Percentiles rank a stretch among this genome's conserved stretches.
These are phyloP conservation scores for Helicoverpa zea DNA, from an alignment of 1,140 invertebrate genomes.

Conservation along the genomic window DNA sequence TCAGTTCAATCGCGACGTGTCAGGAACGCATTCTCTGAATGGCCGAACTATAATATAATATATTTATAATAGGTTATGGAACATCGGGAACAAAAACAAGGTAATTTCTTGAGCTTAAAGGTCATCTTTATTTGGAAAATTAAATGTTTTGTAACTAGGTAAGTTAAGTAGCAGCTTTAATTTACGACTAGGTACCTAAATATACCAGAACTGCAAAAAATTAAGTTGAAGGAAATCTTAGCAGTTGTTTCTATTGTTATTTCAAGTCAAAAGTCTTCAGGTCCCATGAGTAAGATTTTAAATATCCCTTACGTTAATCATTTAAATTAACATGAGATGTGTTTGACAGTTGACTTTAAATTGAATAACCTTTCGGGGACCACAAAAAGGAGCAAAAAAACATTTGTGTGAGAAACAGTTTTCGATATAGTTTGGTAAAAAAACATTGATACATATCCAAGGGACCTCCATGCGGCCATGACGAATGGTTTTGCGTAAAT, in stretches of 20 bases:
- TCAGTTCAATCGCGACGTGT: too few species aligned
- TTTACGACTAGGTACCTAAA: too few species aligned
- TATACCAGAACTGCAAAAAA: too few species aligned
- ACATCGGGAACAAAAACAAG: not conserved
- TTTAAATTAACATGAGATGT: not conserved
- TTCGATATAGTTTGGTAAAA: not conserved
- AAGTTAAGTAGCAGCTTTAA: too few species aligned
- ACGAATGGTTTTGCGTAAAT: conserved; percentile 50
- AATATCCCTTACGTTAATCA: not conserved
- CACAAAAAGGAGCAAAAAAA: not conserved
- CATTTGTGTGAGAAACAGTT: not conserved
- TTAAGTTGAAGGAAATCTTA: too few species aligned
- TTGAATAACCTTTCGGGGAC: not conserved
- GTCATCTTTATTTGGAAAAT: not conserved
- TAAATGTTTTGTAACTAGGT: too few species aligned
- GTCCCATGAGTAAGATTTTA: too few species aligned
- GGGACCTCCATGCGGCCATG: conserved; percentile 44
- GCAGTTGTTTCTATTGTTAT: too few species aligned
- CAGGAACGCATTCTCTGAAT: too few species aligned
- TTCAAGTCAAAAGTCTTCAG: too few species aligned
- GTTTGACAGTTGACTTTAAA: not conserved
- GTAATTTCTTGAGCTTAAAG: not conserved
- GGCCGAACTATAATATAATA: too few species aligned
- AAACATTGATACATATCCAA: not conserved
- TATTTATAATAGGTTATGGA: too few species aligned